phyloP scores from a whole-genome alignment of 2,888 invertebrate species.

The Aspidiotus rigidus region DNA sequence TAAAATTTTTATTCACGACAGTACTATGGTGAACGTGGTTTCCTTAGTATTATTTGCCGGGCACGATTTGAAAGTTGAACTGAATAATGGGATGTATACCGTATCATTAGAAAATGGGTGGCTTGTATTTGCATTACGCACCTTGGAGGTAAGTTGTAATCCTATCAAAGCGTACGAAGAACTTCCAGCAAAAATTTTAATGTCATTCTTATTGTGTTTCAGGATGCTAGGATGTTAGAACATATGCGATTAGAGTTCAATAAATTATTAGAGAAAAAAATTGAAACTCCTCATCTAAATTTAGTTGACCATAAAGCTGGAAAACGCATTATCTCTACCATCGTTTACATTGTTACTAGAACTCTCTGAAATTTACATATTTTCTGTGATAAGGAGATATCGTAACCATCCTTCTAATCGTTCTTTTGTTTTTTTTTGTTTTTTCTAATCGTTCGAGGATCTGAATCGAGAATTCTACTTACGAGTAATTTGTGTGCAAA shows the following conservation, averaged over 20 bases:
- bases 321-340: constrained; percentile 64
- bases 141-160: constrained; percentile 52
- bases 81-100: constrained; percentile 63
- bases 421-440: no score
- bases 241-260: constrained; percentile 65
- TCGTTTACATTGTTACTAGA: constrained; percentile 58
- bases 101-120: constrained; percentile 69
- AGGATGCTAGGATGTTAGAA: constrained; percentile 75
- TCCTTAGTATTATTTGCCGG: constrained; percentile 60
- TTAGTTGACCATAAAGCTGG: constrained; percentile 63
- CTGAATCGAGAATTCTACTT: no score
- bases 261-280: constrained; percentile 71
- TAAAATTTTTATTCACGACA: constrained; percentile 66
- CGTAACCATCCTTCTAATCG: no score
- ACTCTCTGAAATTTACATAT: background rate
- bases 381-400: no score
- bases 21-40: constrained; percentile 68
- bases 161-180: no score
- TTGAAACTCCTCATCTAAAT: constrained; percentile 68
- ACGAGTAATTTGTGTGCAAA: no score
- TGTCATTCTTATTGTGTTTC: constrained; percentile 38
- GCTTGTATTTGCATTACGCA: constrained; percentile 70
- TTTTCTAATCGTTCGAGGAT: no score
- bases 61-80: constrained; percentile 61
- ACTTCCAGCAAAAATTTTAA: no score